Base-by-base conservation (phyloP, 2,888 invertebrate species). In the Amphipoea oculea region DNA sequence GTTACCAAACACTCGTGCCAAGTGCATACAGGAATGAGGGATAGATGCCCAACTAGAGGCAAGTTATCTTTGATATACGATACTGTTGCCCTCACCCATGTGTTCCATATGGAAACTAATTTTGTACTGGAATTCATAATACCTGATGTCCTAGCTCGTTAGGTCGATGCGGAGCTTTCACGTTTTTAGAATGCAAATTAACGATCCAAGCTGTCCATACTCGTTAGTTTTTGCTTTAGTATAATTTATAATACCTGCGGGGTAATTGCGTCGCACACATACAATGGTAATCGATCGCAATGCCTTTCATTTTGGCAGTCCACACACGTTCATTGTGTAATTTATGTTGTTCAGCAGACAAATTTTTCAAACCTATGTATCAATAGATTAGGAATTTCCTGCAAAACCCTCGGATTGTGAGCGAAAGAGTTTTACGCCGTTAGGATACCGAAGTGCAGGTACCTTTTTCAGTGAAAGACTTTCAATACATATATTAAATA, bases 11-110 rank as follows among this genome's bases (percentile, higher is more conserved):
- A 72, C 17, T 57, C n/a, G 7, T 48, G n/a, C 23, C 54, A 60
- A 78, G 42, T 42, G 9, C 20, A 72, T 6, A 62, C 48, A 14
- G 11, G n/a, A 67, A 3, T 68, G 57, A 51, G n/a, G 48, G 23
- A 67, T 29, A 51, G 29, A 48, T 17, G 17, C 45, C 51, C 36
- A 17, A 73, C 17, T 17, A 48, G 23, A 45, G 20, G 51, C 51
- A 69, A 62, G 12, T 40, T 14, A 69, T 84, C 72, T 79, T 79
- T 84, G 80, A 84, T 73, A 79, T 69, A 40, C 36, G 85, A 82
- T 62, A 82, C 60, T 62, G 66, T 62, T 76, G 65, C 65, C 82
- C 36, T 9, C 20, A 9, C 20, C n/a, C 48, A 23, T 54, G 40
- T 79, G 57, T 51, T 57, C 42, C 68, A 11, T 40, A 42, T 51